Conservation (phyloP, 2,797 vertebrate genomes). For the Muscicapa striata region DNA sequence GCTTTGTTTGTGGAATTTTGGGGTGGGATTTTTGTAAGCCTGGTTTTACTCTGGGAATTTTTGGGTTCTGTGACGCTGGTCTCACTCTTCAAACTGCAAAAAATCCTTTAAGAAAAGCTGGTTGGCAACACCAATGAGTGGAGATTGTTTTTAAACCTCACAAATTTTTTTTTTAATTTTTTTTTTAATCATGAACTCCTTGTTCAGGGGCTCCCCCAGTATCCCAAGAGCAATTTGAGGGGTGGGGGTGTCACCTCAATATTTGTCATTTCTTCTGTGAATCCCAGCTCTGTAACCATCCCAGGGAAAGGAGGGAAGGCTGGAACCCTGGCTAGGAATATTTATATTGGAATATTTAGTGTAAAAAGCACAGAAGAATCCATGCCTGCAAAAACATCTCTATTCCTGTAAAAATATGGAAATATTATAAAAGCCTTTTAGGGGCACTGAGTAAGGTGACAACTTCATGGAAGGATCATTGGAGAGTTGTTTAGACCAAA, state of each 20-base stretch:
- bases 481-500: neutral
- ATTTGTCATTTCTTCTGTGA: neutral
- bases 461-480: neutral
- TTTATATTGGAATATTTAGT: neutral
- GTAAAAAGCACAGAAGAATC: neutral
- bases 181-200: neutral
- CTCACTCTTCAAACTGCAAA: neutral
- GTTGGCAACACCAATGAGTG: rapidly evolving
- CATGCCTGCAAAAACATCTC: neutral
- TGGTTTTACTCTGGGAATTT: no score
- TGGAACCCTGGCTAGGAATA: neutral
- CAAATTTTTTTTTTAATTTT: neutral
- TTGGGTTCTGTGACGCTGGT: no score
- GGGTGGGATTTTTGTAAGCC: neutral
- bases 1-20: neutral
- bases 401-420: neutral
- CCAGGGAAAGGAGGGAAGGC: neutral
- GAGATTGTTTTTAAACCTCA: neutral
- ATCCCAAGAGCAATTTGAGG: neutral
- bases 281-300: neutral
- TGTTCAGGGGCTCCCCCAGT: neutral
- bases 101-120: neutral
- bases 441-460: neutral
- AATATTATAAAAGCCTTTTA: neutral
- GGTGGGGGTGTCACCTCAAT: neutral